Evolutionary conservation across 2,797 vertebrate genomes (phyloP).

Genomic region (Phoebastria nigripes): DNA sequence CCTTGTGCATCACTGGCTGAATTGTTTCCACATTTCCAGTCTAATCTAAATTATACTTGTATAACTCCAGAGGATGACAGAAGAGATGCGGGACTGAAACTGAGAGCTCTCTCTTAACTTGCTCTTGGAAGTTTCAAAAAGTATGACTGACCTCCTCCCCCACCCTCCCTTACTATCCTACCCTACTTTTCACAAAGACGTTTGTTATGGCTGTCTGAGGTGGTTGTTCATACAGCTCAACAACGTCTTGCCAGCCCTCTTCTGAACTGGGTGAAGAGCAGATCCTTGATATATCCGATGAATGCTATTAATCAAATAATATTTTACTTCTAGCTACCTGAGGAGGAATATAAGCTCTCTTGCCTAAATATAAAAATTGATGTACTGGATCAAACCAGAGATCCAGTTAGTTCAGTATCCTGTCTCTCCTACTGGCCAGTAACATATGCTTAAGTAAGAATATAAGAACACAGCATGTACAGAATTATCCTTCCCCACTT

Average conservation of each 20-base stretch:
- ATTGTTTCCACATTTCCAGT: conserved; percentile 43
- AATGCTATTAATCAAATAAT: not conserved
- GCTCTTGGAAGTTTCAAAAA: not conserved
- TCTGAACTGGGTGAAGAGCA: not conserved
- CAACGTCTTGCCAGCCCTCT: not conserved
- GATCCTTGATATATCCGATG: not conserved
- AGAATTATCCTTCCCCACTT: not conserved
- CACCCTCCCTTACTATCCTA: not conserved
- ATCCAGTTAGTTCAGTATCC: not conserved
- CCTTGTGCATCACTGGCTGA: not conserved
- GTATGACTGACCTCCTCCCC: not conserved
- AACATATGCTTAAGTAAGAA: not conserved
- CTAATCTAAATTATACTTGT: conserved; percentile 15
- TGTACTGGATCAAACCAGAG: not conserved
- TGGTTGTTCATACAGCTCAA: not conserved
- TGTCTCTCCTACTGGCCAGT: not conserved
- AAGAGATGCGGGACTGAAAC: not conserved
- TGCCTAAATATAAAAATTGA: not conserved
- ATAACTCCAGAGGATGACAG: not conserved
- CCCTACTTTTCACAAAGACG: not conserved
- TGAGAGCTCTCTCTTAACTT: not conserved
- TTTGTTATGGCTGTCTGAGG: not conserved
- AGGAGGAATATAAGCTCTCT: not conserved
- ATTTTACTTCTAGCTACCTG: not conserved
- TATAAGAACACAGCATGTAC: not conserved